These are phyloP conservation scores for Aulostomus chinensis DNA, from an alignment of 2,797 vertebrate genomes.

Conservation along the genomic window DNA sequence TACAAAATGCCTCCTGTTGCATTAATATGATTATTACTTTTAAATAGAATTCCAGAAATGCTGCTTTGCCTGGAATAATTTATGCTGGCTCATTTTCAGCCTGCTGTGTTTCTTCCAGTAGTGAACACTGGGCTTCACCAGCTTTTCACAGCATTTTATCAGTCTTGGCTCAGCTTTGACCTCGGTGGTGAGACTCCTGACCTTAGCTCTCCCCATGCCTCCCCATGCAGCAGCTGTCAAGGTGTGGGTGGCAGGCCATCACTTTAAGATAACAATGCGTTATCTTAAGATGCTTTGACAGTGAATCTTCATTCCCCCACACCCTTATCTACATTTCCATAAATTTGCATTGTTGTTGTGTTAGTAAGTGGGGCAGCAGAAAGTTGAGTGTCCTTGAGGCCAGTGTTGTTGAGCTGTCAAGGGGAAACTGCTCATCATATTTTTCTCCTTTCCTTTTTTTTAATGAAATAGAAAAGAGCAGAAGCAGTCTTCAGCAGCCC, in stretches of 20 bases:
- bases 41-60: constrained; percentile 35
- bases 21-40: constrained; percentile 51
- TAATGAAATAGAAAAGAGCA: constrained; percentile 21
- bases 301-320: constrained; percentile 35
- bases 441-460: background rate
- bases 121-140: too few species aligned
- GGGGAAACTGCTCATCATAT: constrained; percentile 43
- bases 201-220: background rate
- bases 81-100: constrained; percentile 12
- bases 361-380: constrained; percentile 25
- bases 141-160: too few species aligned
- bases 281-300: constrained; percentile 38
- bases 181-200: background rate
- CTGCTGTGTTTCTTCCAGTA: too few species aligned
- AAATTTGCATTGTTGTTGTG: constrained; percentile 59
- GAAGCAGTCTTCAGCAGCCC: too few species aligned
- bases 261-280: constrained; percentile 34
- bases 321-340: constrained; percentile 49
- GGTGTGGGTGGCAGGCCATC: constrained; percentile 25
- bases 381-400: constrained; percentile 57
- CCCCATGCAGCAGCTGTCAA: constrained; percentile 8
- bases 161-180: too few species aligned
- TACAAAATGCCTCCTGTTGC: constrained; percentile 45
- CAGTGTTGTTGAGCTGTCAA: constrained; percentile 45
- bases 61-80: constrained; percentile 25